Percentiles rank a stretch among this genome's conserved stretches.
phyloP scores from a whole-genome alignment of 2,113 vertebrate genomes.

The Thalassoma bifasciatum region DNA sequence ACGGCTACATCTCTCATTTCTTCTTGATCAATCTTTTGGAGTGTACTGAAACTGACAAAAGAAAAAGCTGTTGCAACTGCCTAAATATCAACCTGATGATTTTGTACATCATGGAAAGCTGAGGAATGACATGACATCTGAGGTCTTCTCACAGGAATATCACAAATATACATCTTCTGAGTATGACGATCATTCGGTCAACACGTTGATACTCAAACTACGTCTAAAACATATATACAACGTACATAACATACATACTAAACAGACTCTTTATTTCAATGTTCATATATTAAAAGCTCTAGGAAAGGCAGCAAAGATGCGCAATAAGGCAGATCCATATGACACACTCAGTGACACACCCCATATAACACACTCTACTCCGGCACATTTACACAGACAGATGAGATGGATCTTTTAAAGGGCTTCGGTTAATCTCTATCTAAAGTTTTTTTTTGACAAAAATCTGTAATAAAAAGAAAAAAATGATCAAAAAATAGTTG shows the following conservation, averaged over 20 bases:
- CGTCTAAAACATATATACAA: conserved; percentile 75
- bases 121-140: conserved; percentile 58
- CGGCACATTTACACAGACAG: conserved; percentile 62
- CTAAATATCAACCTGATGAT: conserved; percentile 28
- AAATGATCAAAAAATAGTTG: neutral
- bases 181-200: conserved; percentile 66
- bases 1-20: conserved; percentile 67
- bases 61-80: conserved; percentile 38
- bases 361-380: conserved; percentile 63
- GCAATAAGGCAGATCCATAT: conserved; percentile 82
- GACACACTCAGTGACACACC: conserved; percentile 66
- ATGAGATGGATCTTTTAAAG: conserved; percentile 78
- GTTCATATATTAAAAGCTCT: conserved; percentile 81
- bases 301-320: conserved; percentile 83
- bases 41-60: conserved; percentile 27
- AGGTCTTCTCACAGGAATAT: conserved; percentile 69
- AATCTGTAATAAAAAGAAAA: neutral
- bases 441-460: conserved; percentile 25
- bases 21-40: conserved; percentile 18
- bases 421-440: conserved; percentile 63
- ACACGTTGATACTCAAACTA: conserved; percentile 59
- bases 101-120: conserved; percentile 48
- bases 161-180: conserved; percentile 76
- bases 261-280: conserved; percentile 72
- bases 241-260: conserved; percentile 74